phyloP scores from a whole-genome alignment of 1,140 invertebrate genomes.

The Laupala kohalensis region DNA sequence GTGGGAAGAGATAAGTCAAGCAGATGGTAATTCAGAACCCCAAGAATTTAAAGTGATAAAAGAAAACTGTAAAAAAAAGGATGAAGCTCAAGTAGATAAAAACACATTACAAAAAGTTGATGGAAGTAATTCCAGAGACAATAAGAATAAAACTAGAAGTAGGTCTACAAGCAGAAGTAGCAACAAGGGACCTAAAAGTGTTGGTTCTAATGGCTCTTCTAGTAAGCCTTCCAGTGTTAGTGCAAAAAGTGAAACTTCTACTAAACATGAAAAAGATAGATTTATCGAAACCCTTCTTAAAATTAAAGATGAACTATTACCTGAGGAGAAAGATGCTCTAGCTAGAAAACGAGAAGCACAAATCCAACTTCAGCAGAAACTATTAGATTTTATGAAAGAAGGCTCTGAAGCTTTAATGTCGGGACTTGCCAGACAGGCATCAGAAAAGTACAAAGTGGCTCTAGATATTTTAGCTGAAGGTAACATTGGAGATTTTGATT shows the following conservation, averaged over 20 bases:
- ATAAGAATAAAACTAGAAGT: too few relatives aligned
- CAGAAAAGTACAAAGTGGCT: conserved; percentile 1
- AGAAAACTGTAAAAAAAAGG: too few relatives aligned
- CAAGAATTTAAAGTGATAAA: too few relatives aligned
- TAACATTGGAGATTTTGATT: background rate
- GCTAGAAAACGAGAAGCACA: background rate
- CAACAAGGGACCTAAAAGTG: background rate
- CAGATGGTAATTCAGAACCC: background rate
- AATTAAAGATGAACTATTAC: background rate
- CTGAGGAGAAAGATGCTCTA: background rate
- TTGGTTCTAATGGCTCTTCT: too few relatives aligned
- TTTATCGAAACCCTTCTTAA: background rate
- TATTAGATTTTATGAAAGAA: background rate
- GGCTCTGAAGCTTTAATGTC: background rate
- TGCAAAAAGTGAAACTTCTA: too few relatives aligned
- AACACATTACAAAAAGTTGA: too few relatives aligned
- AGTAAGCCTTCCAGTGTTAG: too few relatives aligned
- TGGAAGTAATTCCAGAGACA: too few relatives aligned
- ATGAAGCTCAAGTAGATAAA: too few relatives aligned
- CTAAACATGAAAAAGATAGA: too few relatives aligned
- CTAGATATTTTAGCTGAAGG: background rate
- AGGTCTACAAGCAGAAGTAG: too few relatives aligned
- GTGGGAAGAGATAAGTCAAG: background rate
- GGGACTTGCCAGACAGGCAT: background rate
- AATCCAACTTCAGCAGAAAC: background rate